Conservation (phyloP, 1,140 invertebrate genomes). For the Drosophila santomea region DNA sequence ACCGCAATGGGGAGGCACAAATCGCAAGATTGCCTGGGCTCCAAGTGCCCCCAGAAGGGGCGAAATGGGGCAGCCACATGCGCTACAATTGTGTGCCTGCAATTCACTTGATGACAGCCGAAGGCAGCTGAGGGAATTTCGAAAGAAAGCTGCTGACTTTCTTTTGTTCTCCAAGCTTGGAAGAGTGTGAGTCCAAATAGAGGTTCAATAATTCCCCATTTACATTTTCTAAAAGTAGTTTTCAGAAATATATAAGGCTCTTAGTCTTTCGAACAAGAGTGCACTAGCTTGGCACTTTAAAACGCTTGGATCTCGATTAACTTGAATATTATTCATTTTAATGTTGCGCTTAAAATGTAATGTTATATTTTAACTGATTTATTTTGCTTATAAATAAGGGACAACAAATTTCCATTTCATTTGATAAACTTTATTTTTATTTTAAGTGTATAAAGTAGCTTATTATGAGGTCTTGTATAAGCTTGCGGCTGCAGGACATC, state of each 20-base stretch:
- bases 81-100: conserved; percentile 28
- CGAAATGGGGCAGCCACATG: not conserved
- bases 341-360: not conserved
- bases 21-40: conserved; percentile 43
- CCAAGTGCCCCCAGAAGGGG: not conserved
- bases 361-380: not conserved
- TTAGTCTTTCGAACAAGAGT: not conserved
- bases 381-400: not conserved
- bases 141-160: conserved; percentile 33
- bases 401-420: not conserved
- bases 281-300: too few species aligned
- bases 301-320: too few species aligned
- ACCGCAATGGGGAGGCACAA: conserved; percentile 62
- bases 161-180: not conserved
- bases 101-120: conserved; percentile 28
- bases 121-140: conserved; percentile 14
- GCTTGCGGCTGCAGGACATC: conserved; percentile 6
- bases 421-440: not conserved
- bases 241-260: too few species aligned
- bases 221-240: too few species aligned
- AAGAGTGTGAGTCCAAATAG: too few species aligned
- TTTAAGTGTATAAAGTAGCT: conserved; percentile 1
- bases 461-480: not conserved
- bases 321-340: too few species aligned
- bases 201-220: too few species aligned